These are phyloP conservation scores for Leptopilina clavipes DNA, from an alignment of 1,140 invertebrate genomes.

Conservation along the genomic window DNA sequence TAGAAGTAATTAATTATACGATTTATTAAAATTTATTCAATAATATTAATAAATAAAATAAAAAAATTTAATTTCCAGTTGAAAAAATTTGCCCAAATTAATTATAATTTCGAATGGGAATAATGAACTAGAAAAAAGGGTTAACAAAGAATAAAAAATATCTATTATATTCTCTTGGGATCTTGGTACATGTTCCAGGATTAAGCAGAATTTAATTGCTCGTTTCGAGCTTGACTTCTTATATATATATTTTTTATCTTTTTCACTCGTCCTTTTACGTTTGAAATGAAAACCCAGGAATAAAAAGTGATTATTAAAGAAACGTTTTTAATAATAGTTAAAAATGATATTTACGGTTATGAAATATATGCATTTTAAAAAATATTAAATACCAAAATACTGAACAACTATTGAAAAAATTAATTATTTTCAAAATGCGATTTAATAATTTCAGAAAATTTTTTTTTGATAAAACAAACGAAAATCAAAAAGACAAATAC, in stretches of 20 bases:
- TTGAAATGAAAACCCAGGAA: not conserved
- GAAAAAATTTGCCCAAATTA: not conserved
- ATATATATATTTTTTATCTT: not conserved
- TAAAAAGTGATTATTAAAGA: not conserved
- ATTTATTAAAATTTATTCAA: too few relatives aligned
- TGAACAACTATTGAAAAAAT: too few relatives aligned
- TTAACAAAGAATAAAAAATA: not conserved
- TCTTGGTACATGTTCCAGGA: not conserved
- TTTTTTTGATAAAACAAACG: too few relatives aligned
- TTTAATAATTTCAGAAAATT: too few relatives aligned
- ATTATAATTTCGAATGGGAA: not conserved
- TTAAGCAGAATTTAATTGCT: constrained; percentile 12
- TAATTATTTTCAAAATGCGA: too few relatives aligned
- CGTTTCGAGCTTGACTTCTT: constrained; percentile 3
- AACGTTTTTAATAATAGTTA: not conserved
- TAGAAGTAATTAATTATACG: too few relatives aligned
- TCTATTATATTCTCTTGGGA: not conserved
- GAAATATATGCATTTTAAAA: too few relatives aligned
- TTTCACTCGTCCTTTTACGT: not conserved
- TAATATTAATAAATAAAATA: too few relatives aligned
- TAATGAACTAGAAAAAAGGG: not conserved
- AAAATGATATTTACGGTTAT: too few relatives aligned
- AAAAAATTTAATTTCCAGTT: too few relatives aligned
- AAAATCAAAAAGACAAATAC: too few relatives aligned
- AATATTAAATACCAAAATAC: too few relatives aligned